Evolutionary conservation across 2,888 invertebrate genomes (phyloP).

Genomic region (Willowsia nigromaculata): DNA sequence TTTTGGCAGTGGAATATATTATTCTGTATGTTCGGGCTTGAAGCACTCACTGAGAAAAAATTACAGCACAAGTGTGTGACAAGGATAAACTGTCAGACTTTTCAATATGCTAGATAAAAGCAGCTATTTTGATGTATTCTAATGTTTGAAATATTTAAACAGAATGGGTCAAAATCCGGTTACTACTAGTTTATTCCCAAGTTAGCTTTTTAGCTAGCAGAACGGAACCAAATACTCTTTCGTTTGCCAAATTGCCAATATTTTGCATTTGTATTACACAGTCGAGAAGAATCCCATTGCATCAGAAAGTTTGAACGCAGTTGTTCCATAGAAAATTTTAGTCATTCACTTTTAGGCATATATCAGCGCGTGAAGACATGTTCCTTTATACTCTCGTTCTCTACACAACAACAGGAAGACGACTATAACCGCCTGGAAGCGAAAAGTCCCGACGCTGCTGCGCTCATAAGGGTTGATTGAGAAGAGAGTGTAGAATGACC

Average conservation of each 20-base stretch:
- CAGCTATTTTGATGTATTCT: background rate
- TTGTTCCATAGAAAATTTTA: background rate
- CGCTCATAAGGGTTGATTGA: background rate
- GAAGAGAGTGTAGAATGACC: constrained; percentile 52
- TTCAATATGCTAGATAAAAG: background rate
- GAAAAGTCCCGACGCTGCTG: constrained; percentile 36
- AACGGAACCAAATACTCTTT: background rate
- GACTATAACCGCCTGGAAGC: background rate
- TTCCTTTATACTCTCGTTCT: background rate
- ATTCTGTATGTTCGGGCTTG: background rate
- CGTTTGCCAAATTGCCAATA: background rate
- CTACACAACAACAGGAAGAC: constrained; percentile 2
- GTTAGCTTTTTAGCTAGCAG: background rate
- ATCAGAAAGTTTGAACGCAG: constrained; percentile 2
- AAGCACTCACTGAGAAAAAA: background rate
- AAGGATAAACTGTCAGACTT: background rate
- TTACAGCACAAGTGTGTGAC: background rate
- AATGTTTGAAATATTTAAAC: background rate
- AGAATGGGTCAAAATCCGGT: constrained; percentile 11
- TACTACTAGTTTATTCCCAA: constrained; percentile 5
- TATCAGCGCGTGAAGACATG: background rate
- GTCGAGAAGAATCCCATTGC: background rate
- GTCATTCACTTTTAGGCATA: background rate
- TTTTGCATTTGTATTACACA: background rate
- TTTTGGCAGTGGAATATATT: background rate